A percentile compares a stretch with the other conserved stretches of the same genome.
Evolutionary conservation across 2,113 vertebrate species (phyloP).

Genomic region (Siphamia tubifer): DNA sequence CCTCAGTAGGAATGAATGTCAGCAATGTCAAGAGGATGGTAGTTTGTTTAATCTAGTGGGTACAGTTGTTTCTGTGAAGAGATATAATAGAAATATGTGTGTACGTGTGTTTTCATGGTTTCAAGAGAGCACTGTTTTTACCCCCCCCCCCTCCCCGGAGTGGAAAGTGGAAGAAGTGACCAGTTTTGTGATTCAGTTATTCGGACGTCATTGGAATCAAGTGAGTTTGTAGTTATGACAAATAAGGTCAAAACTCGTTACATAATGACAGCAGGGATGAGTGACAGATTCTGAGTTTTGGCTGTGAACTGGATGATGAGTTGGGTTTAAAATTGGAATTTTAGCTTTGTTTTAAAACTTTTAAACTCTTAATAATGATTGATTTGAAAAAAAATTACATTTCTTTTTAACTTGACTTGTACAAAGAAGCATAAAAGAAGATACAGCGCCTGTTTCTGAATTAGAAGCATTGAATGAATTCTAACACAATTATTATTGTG

Average conservation of each 20-base stretch:
- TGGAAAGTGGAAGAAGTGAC: slow-evolving; percentile 61
- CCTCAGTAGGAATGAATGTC: slow-evolving; percentile 67
- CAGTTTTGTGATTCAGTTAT: slow-evolving; percentile 33
- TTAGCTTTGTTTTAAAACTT: neutral
- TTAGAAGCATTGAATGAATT: too few relatives aligned
- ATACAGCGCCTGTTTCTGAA: neutral
- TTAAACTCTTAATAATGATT: neutral
- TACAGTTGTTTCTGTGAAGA: slow-evolving; percentile 43
- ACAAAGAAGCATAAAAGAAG: too few relatives aligned
- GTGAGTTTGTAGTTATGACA: neutral
- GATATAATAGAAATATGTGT: slow-evolving; percentile 15
- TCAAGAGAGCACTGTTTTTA: slow-evolving; percentile 8
- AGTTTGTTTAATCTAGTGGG: slow-evolving; percentile 60
- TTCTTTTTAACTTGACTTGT: slow-evolving; percentile 11
- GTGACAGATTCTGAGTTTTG: neutral
- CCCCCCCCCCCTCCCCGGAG: neutral
- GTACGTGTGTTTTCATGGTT: neutral
- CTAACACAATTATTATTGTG: too few relatives aligned
- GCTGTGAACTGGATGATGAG: too few relatives aligned
- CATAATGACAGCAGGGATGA: neutral
- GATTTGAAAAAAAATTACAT: too few relatives aligned
- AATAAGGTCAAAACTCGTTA: neutral
- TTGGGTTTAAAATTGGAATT: neutral
- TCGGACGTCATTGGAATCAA: slow-evolving; percentile 20
- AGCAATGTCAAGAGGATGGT: slow-evolving; percentile 49